phyloP scores from a whole-genome alignment of 1,140 invertebrate species.

The Steinernema khuongi region DNA sequence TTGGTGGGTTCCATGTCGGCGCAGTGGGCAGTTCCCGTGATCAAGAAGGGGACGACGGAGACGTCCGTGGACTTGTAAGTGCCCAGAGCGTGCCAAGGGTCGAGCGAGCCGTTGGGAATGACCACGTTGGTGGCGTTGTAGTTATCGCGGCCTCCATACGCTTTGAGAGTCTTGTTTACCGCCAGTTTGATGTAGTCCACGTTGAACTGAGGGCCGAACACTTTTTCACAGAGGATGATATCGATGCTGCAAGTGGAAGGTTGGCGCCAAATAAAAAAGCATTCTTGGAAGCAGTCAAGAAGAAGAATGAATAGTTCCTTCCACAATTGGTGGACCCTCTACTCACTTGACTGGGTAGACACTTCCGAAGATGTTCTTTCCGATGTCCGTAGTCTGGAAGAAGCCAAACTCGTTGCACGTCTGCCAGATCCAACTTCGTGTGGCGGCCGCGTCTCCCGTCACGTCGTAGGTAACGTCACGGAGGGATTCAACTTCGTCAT shows the following conservation, averaged over 20 bases:
- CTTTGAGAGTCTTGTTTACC: constrained; percentile 68
- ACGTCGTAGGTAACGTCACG: no score
- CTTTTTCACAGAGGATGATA: no score
- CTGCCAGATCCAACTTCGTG: constrained; percentile 81
- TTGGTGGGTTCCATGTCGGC: neutral
- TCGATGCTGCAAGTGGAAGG: no score
- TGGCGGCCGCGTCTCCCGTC: no score
- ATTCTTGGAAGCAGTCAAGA: no score
- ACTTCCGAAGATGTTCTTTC: constrained; percentile 25
- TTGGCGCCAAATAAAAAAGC: no score
- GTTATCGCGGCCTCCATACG: constrained; percentile 71
- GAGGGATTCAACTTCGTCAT: no score
- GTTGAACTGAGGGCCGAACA: constrained; percentile 63
- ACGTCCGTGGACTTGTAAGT: no score
- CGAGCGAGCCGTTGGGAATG: constrained; percentile 29
- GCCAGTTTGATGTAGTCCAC: constrained; percentile 46
- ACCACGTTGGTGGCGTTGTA: constrained; percentile 62
- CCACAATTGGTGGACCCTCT: no score
- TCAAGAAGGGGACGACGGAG: neutral
- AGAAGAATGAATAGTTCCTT: no score
- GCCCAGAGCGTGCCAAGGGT: constrained; percentile 31
- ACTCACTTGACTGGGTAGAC: constrained; percentile 28
- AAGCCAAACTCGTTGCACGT: constrained; percentile 90
- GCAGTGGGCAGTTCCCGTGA: neutral
- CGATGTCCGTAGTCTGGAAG: constrained; percentile 74